Base-by-base conservation (phyloP, 2,797 vertebrate species). In the Dryobates pubescens region DNA sequence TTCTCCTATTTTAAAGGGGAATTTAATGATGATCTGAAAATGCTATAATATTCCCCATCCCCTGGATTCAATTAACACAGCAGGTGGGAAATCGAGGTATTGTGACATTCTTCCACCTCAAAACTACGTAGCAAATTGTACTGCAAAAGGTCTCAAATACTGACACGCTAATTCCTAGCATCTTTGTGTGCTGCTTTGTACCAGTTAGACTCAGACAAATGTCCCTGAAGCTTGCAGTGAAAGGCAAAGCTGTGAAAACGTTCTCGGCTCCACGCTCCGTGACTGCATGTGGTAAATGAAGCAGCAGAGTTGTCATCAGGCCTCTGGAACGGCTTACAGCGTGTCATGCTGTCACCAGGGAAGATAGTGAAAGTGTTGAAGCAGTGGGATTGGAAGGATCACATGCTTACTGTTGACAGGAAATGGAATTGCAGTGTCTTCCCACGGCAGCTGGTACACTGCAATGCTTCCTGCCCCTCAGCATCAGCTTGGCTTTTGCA, bases 171-270 rank as follows among this genome's bases (percentile, higher is more conserved):
- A 92, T 78, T 88, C 75, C 34, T 27, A 73, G 20, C 70, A 65
- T n/a, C 63, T 49, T 82, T 51, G 51, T 90, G 77, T 61, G 53
- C 38, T 34, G 57, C 36, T 86, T 64, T 59, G 36, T 64, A 36
- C 53, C 23, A 64, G 26, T 54, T 73, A 72, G 76, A 70, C 74
- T 90, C 75, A 91, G 65, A 67, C 6, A 71, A 63, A 63, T 11
- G 53, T 45, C 59, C 43, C 70, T 22, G n/a, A 92, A 87, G 62
- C 26, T 54, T 54, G 41, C 22, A 45, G 47, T 27, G 70, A 86
- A 83, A 94, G 49, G 41, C 67, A 92, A 88, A 93, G 56, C 84
- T 93, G 63, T 19, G 43, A 87, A 92, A 89, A 89, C 45, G 20
- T 83, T 56, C 64, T 47, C 80, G 79, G 36, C 47, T 74, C 45